These are phyloP conservation scores for Myopa testacea DNA, from an alignment of 2,888 invertebrate species.

Conservation along the genomic window DNA sequence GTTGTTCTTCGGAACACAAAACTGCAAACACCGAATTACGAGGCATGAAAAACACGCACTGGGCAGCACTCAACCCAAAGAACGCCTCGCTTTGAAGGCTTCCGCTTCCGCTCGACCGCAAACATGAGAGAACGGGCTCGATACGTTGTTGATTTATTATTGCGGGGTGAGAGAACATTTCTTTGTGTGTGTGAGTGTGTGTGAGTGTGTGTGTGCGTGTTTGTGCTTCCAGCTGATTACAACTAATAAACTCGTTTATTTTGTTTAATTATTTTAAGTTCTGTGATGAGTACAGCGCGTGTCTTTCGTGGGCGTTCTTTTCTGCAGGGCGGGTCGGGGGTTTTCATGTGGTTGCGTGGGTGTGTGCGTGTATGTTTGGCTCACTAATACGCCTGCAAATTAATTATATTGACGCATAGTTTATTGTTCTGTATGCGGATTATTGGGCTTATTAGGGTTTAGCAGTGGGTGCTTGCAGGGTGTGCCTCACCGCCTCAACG, in stretches of 20 bases:
- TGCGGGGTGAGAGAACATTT: not conserved
- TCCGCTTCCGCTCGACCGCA: conserved; percentile 32
- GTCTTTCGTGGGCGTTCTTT: not conserved
- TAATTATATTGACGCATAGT: conserved; percentile 23
- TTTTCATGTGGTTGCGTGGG: not conserved
- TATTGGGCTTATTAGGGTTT: conserved; percentile 13
- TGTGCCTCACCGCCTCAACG: not conserved
- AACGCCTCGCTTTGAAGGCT: not conserved
- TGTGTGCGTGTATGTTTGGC: not conserved
- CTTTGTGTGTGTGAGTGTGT: not conserved
- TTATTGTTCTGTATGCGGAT: conserved; percentile 21
- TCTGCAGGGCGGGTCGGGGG: not conserved
- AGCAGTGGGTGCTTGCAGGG: not conserved
- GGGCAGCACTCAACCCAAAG: conserved; percentile 25
- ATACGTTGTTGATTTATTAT: conserved; percentile 24
- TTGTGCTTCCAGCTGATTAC: not conserved
- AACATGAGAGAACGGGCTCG: conserved; percentile 19
- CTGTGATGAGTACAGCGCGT: not conserved
- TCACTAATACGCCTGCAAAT: conserved; percentile 6
- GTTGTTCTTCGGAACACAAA: not conserved
- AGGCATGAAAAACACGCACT: not conserved
- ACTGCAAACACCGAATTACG: conserved; percentile 5
- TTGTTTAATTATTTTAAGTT: conserved; percentile 31
- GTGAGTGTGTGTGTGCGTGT: not conserved
- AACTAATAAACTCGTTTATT: conserved; percentile 17